Evolutionary conservation across 2,797 vertebrate species (phyloP).

Genomic region (Leptoclinus maculatus): DNA sequence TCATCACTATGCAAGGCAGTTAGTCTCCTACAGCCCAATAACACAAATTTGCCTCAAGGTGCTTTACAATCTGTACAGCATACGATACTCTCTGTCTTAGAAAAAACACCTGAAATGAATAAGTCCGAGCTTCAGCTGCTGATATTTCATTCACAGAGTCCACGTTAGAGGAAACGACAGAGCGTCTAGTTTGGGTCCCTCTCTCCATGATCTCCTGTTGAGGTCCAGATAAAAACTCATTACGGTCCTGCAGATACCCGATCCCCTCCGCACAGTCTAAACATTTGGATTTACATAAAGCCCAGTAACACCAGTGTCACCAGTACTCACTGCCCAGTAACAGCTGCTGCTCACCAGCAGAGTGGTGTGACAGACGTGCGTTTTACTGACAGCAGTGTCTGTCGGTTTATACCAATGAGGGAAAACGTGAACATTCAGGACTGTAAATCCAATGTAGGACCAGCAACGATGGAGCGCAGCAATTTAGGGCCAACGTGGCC

Average conservation of each 20-base stretch:
- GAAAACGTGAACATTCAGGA: not conserved
- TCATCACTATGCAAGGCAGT: not conserved
- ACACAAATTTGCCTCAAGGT: not conserved
- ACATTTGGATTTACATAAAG: conserved; percentile 72
- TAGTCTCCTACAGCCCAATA: not conserved
- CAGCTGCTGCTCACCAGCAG: conserved; percentile 50
- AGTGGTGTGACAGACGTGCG: not conserved
- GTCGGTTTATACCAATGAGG: not conserved
- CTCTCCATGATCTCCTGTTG: not conserved
- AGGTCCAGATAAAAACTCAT: conserved; percentile 56
- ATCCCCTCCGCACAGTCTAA: conserved; percentile 68
- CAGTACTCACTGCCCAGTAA: not conserved
- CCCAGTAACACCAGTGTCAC: conserved; percentile 55
- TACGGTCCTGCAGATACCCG: conserved; percentile 49
- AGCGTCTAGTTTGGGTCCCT: not conserved
- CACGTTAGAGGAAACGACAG: too few relatives aligned
- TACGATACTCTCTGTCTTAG: not conserved
- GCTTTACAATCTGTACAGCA: not conserved
- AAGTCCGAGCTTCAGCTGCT: not conserved
- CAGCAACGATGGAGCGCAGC: not conserved
- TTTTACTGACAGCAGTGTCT: not conserved
- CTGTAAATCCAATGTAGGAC: not conserved
- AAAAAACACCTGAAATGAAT: not conserved
- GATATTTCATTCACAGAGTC: not conserved
- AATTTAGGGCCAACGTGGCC: not conserved